Percentiles rank a stretch among this genome's conserved stretches.
These are phyloP conservation scores for Pomatostomus ruficeps DNA, from an alignment of 2,113 vertebrate genomes.

Conservation along the genomic window DNA sequence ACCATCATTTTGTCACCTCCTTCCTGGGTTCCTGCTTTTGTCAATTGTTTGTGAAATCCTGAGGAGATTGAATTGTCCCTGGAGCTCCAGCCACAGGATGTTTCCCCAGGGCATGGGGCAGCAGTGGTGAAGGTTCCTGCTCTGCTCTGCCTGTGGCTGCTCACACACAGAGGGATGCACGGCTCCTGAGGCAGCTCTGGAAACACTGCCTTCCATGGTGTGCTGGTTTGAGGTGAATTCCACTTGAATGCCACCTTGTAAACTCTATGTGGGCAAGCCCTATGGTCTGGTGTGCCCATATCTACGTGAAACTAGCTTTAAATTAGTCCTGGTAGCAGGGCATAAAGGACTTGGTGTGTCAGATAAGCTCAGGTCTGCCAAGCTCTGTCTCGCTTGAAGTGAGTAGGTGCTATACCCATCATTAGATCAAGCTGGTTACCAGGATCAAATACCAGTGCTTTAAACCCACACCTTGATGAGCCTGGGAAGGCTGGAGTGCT, in stretches of 20 bases:
- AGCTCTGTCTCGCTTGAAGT: not conserved
- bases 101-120: not conserved
- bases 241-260: not conserved
- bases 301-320: not conserved
- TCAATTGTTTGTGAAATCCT: not conserved
- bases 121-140: not conserved
- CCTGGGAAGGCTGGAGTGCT: not conserved
- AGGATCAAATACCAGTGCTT: not conserved
- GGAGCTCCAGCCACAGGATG: not conserved
- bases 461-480: not conserved
- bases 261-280: not conserved
- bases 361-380: not conserved
- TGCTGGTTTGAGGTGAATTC: not conserved
- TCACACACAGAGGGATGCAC: not conserved
- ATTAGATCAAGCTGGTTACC: not conserved
- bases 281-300: not conserved
- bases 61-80: not conserved
- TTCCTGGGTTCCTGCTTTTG: not conserved
- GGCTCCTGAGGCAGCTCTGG: accelerated
- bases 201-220: accelerated
- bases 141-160: not conserved
- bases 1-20: not conserved
- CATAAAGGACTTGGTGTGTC: not conserved
- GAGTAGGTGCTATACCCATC: not conserved
- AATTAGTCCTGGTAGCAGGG: not conserved